Conservation (phyloP, 2,113 vertebrate genomes). For the Brienomyrus brachyistius region DNA sequence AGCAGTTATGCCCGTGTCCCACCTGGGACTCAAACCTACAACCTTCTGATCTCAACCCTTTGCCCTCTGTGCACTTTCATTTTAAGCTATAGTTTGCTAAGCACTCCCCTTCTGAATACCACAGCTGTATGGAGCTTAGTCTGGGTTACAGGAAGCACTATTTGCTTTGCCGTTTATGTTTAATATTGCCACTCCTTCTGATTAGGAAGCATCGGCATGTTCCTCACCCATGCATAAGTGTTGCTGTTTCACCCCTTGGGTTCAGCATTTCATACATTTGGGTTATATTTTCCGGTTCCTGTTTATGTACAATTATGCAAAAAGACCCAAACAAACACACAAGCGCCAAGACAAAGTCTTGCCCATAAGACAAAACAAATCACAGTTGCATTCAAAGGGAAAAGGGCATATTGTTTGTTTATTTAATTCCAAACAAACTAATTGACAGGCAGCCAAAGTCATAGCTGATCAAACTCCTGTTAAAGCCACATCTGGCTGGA, state of each 20-base stretch:
- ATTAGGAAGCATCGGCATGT: neutral
- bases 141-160: neutral
- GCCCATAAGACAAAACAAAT: neutral
- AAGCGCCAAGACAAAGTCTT: neutral
- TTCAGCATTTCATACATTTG: neutral
- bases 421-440: constrained; percentile 24
- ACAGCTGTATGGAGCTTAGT: neutral
- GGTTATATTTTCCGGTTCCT: neutral
- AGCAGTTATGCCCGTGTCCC: neutral
- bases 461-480: constrained; percentile 57
- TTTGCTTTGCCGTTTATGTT: neutral
- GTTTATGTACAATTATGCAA: neutral
- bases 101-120: neutral
- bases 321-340: neutral
- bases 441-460: constrained; percentile 52
- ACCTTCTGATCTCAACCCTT: neutral
- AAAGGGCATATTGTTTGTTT: constrained; percentile 32
- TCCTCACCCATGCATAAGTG: neutral
- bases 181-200: neutral
- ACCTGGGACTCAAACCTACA: neutral
- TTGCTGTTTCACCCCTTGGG: neutral
- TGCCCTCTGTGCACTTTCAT: neutral
- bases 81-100: neutral
- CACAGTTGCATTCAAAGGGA: neutral
- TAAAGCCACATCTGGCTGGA: constrained; percentile 48